Evolutionary conservation across 1,140 invertebrate species (phyloP), one percentile per base, ranked within the genome.

Genomic region (Drosophila nigrodunni): DNA sequence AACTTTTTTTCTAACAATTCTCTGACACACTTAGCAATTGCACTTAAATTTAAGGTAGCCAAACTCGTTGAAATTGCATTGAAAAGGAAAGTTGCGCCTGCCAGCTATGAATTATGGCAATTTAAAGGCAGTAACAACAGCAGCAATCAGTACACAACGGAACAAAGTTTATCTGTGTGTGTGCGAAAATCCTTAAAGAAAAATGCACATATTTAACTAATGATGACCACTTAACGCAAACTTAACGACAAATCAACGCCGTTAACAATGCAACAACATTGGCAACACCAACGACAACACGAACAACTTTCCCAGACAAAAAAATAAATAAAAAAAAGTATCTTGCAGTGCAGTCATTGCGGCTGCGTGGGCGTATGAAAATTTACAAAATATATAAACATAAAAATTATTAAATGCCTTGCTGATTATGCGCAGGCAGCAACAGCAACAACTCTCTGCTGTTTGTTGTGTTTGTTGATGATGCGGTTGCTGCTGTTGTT

Each of bases 141-240:
- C 58, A 44, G 7, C 49, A 62, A 43, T 55, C 54, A 65, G 74
- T 75, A 71, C 65, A 78, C 34, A 39, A 34, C 13, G 34, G 15
- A 7, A 37, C 52, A 69, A 47, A 44, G 72, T 77, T 83, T 82
- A 82, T 82, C 78, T 77, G 15, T 25, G 55, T 57, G 55, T 57
- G 43, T 61, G 62, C 66, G 69, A 74, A 89, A 89, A 88, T 89
- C 85, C 85, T 89, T 89, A 78, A 90, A 89, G 85, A 89, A 89
- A 89, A 89, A 89, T 89, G 78, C 80, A 89, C 85, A 90, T 89
- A 89, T 85, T 89, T 89, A 89, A 89, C 85, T 89, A 89, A 89
- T 89, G 85, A 89, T 89, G 85, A 75, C 78, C 85, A 89, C 85
- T 89, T 89, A 89, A 85, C 85, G 82, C 64, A 88, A 89, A 76